These are phyloP conservation scores for Catotricha subobsoleta DNA, from an alignment of 2,888 invertebrate genomes.

Conservation along the genomic window DNA sequence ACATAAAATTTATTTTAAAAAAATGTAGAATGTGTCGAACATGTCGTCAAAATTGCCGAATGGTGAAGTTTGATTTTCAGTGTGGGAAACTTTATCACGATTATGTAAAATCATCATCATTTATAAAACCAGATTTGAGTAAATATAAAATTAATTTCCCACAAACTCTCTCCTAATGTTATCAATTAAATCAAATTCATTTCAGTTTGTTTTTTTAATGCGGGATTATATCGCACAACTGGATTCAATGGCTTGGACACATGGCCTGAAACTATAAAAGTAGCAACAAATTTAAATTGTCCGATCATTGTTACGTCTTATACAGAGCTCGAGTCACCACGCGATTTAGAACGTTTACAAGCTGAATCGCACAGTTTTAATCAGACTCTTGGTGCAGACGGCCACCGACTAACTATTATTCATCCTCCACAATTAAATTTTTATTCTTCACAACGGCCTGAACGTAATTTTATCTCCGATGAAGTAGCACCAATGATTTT, in stretches of 20 bases:
- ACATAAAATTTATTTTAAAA: no score
- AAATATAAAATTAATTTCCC: conserved; percentile 11
- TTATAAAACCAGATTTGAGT: conserved; percentile 38
- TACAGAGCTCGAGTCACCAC: conserved; percentile 43
- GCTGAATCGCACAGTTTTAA: conserved; percentile 26
- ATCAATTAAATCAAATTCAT: background rate
- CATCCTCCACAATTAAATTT: conserved; percentile 40
- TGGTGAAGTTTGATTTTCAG: conserved; percentile 35
- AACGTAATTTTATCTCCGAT: conserved; percentile 56
- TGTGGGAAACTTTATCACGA: conserved; percentile 36
- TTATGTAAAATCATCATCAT: conserved; percentile 32
- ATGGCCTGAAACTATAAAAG: conserved; percentile 45
- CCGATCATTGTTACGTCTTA: conserved; percentile 50
- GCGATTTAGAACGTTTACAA: conserved; percentile 40
- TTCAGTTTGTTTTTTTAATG: conserved; percentile 51
- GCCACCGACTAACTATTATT: conserved; percentile 31
- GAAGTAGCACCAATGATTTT: conserved; percentile 50
- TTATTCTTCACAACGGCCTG: conserved; percentile 49
- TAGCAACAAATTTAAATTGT: conserved; percentile 34
- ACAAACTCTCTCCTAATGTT: background rate
- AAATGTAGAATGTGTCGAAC: conserved; percentile 35
- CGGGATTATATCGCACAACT: conserved; percentile 48
- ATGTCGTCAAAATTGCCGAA: conserved; percentile 33
- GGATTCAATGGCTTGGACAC: conserved; percentile 42
- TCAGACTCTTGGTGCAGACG: no score